Percentiles rank a stretch among this genome's conserved stretches.
These are phyloP conservation scores for Aproaerema taeniolella DNA, from an alignment of 2,888 invertebrate species.

Conservation along the genomic window DNA sequence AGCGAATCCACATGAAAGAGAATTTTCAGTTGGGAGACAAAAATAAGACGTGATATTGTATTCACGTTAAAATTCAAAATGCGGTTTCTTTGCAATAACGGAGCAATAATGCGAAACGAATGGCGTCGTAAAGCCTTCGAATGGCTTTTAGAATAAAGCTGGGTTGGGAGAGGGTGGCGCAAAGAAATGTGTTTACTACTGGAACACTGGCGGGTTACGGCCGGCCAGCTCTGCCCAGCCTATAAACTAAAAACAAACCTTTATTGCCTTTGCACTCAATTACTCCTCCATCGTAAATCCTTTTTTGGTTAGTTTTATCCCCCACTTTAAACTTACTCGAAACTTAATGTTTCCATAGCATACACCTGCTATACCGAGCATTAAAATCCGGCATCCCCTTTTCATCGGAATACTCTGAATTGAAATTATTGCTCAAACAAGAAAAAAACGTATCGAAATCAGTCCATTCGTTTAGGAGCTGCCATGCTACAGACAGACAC, in stretches of 20 bases:
- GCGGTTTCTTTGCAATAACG: constrained; percentile 44
- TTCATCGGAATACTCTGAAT: too few relatives aligned
- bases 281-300: constrained; percentile 17
- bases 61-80: constrained; percentile 37
- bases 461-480: too few relatives aligned
- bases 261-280: constrained; percentile 33
- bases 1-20: too few relatives aligned
- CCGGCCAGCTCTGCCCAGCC: constrained; percentile 25
- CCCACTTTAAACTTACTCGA: too few relatives aligned
- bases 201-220: constrained; percentile 24
- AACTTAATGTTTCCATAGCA: too few relatives aligned
- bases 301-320: too few relatives aligned
- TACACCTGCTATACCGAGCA: too few relatives aligned
- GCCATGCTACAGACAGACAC: too few relatives aligned
- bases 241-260: constrained; percentile 32
- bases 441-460: too few relatives aligned
- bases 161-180: constrained; percentile 40
- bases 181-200: constrained; percentile 51
- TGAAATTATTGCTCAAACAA: too few relatives aligned
- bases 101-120: constrained; percentile 56
- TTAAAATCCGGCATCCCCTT: too few relatives aligned
- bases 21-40: not conserved
- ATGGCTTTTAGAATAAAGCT: constrained; percentile 56
- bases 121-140: constrained; percentile 48
- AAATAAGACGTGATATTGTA: not conserved